Percentiles rank a stretch among this genome's conserved stretches.
Conservation (phyloP, 2,113 vertebrate genomes). For the Rhinichthys klamathensis region DNA sequence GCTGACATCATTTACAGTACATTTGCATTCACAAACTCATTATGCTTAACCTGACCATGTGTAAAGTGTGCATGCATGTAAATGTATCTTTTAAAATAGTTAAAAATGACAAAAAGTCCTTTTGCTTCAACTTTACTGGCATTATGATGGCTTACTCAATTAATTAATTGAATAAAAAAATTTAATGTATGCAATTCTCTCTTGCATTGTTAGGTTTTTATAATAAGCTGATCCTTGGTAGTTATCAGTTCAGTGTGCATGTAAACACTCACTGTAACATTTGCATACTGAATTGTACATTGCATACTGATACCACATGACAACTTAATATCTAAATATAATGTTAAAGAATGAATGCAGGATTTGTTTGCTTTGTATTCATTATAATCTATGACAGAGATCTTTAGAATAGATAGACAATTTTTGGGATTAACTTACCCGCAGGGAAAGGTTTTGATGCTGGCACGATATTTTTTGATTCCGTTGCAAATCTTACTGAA, state of each 20-base stretch:
- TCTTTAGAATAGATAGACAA: background rate
- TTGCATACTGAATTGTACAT: background rate
- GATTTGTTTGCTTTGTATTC: background rate
- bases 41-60: background rate
- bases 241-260: background rate
- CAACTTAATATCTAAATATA: background rate
- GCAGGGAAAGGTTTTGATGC: background rate
- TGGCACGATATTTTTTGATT: background rate
- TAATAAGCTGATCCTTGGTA: background rate
- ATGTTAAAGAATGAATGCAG: background rate
- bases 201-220: background rate
- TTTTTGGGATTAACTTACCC: background rate
- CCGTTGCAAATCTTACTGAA: background rate
- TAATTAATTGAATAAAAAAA: too few species aligned
- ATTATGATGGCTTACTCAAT: background rate
- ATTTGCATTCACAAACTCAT: background rate
- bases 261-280: background rate
- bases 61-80: background rate
- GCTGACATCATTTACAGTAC: background rate
- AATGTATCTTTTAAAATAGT: background rate
- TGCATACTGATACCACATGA: background rate
- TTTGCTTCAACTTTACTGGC: background rate
- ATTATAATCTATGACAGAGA: background rate
- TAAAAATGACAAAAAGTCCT: background rate
- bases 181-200: background rate